Conservation (phyloP, 1,140 invertebrate genomes). For the Gryon sp. region DNA sequence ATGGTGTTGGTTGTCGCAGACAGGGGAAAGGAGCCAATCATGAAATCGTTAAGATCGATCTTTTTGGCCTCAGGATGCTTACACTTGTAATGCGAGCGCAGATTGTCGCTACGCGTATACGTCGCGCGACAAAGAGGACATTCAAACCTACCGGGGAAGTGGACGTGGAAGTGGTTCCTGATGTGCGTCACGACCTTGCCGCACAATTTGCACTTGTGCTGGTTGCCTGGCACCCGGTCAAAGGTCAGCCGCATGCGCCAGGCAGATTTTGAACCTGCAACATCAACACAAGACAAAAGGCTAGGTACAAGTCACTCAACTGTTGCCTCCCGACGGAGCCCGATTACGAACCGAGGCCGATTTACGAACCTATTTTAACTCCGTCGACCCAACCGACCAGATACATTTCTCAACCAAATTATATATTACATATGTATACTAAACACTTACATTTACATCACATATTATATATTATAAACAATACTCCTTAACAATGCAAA, state of each 20-base stretch:
- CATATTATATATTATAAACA: too few species aligned
- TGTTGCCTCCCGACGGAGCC: conserved; percentile 71
- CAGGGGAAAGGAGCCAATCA: conserved; percentile 79
- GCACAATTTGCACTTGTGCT: conserved; percentile 93
- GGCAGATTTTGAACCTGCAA: conserved; percentile 91
- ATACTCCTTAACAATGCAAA: too few species aligned
- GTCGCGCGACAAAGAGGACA: conserved; percentile 91
- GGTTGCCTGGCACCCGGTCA: conserved; percentile 92
- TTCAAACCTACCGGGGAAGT: conserved; percentile 92
- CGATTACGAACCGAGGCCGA: conserved; percentile 50
- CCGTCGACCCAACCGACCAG: conserved; percentile 40
- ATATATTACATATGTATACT: too few species aligned
- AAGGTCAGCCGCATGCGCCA: conserved; percentile 95
- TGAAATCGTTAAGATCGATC: conserved; percentile 83
- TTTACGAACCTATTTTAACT: conserved; percentile 35
- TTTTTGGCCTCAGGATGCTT: conserved; percentile 92
- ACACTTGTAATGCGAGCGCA: conserved; percentile 93
- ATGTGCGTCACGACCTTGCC: conserved; percentile 94
- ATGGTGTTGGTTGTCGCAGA: conserved; percentile 79
- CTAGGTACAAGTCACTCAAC: conserved; percentile 78
- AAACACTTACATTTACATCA: too few species aligned
- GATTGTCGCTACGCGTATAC: conserved; percentile 92
- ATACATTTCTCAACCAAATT: conserved; percentile 8
- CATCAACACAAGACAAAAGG: conserved; percentile 81
- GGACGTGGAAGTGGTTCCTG: conserved; percentile 94